Conservation (phyloP, 2,888 invertebrate genomes). For the Pammene fasciana region DNA sequence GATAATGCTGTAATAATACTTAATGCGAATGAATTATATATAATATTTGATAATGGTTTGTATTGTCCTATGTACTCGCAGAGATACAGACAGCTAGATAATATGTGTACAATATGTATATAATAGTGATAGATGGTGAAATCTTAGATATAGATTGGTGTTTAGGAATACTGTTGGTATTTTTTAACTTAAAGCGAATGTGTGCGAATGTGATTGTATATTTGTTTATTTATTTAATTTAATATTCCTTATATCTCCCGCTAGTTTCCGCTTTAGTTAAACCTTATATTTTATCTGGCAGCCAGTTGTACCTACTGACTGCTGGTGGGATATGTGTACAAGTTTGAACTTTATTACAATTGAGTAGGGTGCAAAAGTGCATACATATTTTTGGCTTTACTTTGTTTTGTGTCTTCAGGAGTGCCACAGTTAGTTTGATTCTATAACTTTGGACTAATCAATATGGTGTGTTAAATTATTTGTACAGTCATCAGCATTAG, state of each 20-base stretch:
- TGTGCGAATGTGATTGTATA: conserved; percentile 56
- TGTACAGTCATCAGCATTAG: too few species aligned
- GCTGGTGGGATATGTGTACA: too few species aligned
- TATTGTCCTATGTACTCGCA: conserved; percentile 33
- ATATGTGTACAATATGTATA: conserved; percentile 78
- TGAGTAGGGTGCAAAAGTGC: too few species aligned
- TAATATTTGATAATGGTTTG: conserved; percentile 24
- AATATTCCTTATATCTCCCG: conserved; percentile 41
- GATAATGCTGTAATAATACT: conserved; percentile 15
- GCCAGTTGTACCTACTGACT: too few species aligned
- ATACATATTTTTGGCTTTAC: too few species aligned
- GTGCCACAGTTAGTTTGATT: too few species aligned
- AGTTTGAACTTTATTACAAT: too few species aligned
- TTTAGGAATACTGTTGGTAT: conserved; percentile 64
- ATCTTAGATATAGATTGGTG: conserved; percentile 65
- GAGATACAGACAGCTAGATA: conserved; percentile 53
- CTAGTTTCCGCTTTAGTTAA: not conserved
- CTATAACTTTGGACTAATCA: too few species aligned
- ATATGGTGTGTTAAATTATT: too few species aligned
- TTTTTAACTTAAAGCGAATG: conserved; percentile 59
- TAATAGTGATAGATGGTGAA: conserved; percentile 69
- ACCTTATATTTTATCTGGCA: too few species aligned
- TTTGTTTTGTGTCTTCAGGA: too few species aligned
- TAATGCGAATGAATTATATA: conserved; percentile 32
- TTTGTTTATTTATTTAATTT: conserved; percentile 58